Evolutionary conservation across 2,113 vertebrate genomes (phyloP), one percentile per base, ranked within the genome.

Genomic region (Marmota flaviventris): DNA sequence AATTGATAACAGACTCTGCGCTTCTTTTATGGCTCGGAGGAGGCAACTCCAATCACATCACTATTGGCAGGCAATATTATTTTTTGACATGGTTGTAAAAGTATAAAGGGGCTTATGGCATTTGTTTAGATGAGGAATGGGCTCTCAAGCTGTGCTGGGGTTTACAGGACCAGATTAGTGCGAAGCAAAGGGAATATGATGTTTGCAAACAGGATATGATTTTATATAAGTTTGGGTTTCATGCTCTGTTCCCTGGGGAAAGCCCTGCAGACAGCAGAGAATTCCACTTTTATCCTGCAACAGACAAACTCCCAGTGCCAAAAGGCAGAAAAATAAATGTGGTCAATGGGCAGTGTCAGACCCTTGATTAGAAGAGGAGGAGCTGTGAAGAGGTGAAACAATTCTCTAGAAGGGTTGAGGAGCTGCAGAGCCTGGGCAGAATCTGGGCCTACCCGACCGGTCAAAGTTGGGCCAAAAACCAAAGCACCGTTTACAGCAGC

Each of bases 1-100:
- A 99, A 99, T 99, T 99, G 99, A 99, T 99, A 99, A 99, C 99
- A 99, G 99, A 99, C 98, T 99, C 96, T 93, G 96, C 90, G 96
- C 98, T 97, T 98, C 98, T 98, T 98, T 98, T 98, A 98, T 98
- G 98, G 98, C 99, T 98, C 93, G 96, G 97, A 98, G 98, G 98
- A 98, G 98, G 98, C 98, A 98, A 98, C 98, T 98, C 98, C 98
- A 98, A 98, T 99, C 98, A 98, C 98, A 98, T 98, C 98, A 99
- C 97, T 98, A 98, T 98, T 98, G 98, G 98, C 98, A 99, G 98
- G 98, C 98, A 98, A 99, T 99, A 99, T 98, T 98, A 98, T 99
- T 99, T 99, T 98, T 98, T 98, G 97, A 98, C 98, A 98, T 98
- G 97, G 98, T 98, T 99, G 98, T 98, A 98, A 99, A 98, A 99